Base-by-base conservation (phyloP, 2,888 invertebrate genomes). In the Dolichopus griseipennis region DNA sequence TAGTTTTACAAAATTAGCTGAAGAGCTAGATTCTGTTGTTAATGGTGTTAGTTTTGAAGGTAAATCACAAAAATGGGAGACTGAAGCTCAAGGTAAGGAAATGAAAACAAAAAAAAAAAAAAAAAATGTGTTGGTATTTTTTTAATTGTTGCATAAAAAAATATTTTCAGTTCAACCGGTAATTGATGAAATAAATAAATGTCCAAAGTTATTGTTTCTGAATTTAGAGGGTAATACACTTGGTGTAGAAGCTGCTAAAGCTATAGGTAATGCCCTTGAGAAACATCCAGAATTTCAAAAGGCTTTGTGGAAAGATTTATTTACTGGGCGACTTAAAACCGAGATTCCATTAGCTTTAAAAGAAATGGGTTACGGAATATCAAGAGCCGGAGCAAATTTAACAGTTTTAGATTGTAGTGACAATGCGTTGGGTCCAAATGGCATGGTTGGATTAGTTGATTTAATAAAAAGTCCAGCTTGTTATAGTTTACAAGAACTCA, bases 341-440 rank as follows among this genome's bases (percentile, higher is more conserved):
- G 98, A 99, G 83, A 98, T 99, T 76, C 98, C 98, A 0, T 85
- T 88, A 62, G 95, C 97, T 9, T 79, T 99, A 78, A 84, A 87
- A 77, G 85, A 85, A 69, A 84, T 97, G 0, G 92, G 95, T 0
- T 85, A 85, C 65, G 95, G 94, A 0, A 85, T 99, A 75, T 91
- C 92, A 68, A 76, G 83, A 7, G 93, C 96, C 0, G 88, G 89
- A 0, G 93, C 93, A 0, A 84, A 87, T 2, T 85, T 99, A 0
- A 87, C 88, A 0, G 91, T 93, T 68, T 81, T 99, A 12, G 96
- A 99, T 77, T 85, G 99, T 10, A 97, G 97, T 78, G 97, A 99
- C 81, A 97, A 98, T 81, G 98, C 98, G 0, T 91, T 98, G 74
- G 98, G 97, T 0, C 97, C 97, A 0, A 92, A 95, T 73, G 98